These are phyloP conservation scores for Sterna hirundo DNA, from an alignment of 2,113 vertebrate species.

Conservation along the genomic window DNA sequence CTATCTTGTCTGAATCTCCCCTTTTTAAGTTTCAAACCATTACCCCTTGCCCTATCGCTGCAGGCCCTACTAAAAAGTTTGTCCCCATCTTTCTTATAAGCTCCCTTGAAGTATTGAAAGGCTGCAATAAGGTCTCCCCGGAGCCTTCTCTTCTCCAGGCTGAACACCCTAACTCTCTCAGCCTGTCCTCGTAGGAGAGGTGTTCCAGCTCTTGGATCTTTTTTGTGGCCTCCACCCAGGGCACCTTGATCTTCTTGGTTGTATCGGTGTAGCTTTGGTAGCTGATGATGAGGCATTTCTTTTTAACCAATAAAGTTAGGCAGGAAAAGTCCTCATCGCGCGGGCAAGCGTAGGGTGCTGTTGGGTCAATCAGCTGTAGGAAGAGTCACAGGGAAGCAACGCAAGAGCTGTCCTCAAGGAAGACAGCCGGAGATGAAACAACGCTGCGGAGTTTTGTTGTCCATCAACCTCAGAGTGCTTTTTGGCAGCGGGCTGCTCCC, in stretches of 20 bases:
- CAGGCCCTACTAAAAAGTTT: neutral
- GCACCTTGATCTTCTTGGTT: neutral
- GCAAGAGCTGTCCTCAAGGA: neutral
- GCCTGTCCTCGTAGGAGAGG: accelerated
- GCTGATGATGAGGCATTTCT: neutral
- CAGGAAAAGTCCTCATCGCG: neutral
- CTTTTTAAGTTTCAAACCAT: neutral
- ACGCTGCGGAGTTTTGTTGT: neutral
- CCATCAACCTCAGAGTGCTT: neutral
- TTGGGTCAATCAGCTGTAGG: neutral
- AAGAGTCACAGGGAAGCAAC: neutral
- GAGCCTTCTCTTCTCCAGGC: neutral
- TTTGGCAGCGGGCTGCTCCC: neutral
- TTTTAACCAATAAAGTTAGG: neutral
- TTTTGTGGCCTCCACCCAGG: neutral
- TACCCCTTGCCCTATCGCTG: accelerated
- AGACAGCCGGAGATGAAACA: neutral
- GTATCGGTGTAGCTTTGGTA: neutral
- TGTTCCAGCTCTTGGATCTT: accelerated
- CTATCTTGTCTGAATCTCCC: neutral
- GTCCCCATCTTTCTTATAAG: neutral
- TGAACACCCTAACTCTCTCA: neutral
- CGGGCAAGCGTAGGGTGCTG: accelerated
- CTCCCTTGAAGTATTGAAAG: neutral
- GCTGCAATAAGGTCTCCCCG: accelerated